Percentiles rank a stretch among this genome's conserved stretches.
Evolutionary conservation across 2,113 vertebrate genomes (phyloP).

Genomic region (Lathamus discolor): DNA sequence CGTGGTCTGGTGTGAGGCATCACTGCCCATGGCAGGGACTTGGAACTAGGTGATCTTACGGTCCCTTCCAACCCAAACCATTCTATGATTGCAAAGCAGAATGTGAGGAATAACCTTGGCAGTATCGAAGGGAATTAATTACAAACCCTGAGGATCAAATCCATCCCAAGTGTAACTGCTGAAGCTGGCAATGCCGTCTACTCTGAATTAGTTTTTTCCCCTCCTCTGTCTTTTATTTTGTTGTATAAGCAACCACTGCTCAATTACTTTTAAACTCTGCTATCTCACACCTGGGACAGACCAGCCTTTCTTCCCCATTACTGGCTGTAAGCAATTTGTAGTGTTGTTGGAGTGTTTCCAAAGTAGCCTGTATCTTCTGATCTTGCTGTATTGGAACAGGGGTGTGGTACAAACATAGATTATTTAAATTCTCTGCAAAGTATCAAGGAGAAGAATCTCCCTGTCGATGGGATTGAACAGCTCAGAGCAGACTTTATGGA

Average conservation of each 20-base stretch:
- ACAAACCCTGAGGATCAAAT: not conserved
- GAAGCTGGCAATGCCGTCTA: not conserved
- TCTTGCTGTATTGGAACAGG: not conserved
- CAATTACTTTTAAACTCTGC: not conserved
- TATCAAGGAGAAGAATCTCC: not conserved
- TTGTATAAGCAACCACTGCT: conserved; percentile 18
- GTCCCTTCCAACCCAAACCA: not conserved
- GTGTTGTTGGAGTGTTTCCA: not conserved
- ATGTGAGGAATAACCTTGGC: not conserved
- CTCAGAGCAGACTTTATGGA: not conserved
- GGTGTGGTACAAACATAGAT: not conserved
- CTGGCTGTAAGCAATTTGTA: conserved; percentile 37
- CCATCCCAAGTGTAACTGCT: not conserved
- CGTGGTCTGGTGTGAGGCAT: rapidly evolving
- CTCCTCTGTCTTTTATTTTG: not conserved
- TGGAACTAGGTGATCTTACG: not conserved
- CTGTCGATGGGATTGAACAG: not conserved
- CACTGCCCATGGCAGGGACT: not conserved
- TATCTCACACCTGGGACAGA: conserved; percentile 20
- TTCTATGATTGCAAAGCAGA: not conserved
- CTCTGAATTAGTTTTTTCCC: not conserved
- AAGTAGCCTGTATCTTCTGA: not conserved
- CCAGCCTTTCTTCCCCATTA: not conserved
- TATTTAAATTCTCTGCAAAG: not conserved
- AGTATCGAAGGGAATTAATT: not conserved